Conservation (phyloP, 2,888 invertebrate species). For the Litoditis marina region DNA sequence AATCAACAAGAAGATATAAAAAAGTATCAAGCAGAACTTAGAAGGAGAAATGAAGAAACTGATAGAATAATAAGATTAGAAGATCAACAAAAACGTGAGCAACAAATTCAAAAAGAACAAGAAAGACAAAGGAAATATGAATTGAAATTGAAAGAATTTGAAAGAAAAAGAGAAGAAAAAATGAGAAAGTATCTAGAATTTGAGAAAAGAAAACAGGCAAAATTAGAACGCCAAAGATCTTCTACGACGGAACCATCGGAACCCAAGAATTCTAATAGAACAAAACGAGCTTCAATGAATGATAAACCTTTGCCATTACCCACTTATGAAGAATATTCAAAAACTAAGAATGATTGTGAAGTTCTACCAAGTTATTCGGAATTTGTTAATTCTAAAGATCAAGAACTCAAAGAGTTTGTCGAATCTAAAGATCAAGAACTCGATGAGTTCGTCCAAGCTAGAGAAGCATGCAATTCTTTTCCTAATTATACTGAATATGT, state of each 20-base stretch:
- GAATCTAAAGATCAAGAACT: conserved; percentile 7
- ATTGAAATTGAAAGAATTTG: conserved; percentile 4
- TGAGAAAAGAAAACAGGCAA: conserved; percentile 8
- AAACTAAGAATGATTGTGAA: conserved; percentile 19
- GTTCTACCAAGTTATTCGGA: conserved; percentile 16
- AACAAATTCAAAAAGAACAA: conserved; percentile 10
- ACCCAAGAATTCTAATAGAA: neutral
- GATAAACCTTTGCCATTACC: conserved; percentile 14
- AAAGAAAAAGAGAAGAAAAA: conserved; percentile 7
- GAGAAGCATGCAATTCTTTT: conserved; percentile 22
- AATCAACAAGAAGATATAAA: conserved; percentile 11
- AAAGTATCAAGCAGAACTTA: no score
- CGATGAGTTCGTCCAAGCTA: neutral
- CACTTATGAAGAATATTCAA: conserved; percentile 18
- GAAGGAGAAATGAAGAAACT: no score
- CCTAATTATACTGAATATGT: conserved; percentile 23
- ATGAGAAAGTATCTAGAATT: conserved; percentile 9
- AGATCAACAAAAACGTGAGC: conserved; percentile 2
- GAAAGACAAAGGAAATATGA: conserved; percentile 6
- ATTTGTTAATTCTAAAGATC: conserved; percentile 14
- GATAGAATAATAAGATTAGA: no score
- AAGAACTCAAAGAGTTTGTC: conserved; percentile 16
- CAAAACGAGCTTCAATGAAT: neutral
- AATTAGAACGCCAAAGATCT: conserved; percentile 1
- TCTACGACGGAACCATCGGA: neutral